phyloP scores from a whole-genome alignment of 2,888 invertebrate species.

The Himalopsyche tibetana region DNA sequence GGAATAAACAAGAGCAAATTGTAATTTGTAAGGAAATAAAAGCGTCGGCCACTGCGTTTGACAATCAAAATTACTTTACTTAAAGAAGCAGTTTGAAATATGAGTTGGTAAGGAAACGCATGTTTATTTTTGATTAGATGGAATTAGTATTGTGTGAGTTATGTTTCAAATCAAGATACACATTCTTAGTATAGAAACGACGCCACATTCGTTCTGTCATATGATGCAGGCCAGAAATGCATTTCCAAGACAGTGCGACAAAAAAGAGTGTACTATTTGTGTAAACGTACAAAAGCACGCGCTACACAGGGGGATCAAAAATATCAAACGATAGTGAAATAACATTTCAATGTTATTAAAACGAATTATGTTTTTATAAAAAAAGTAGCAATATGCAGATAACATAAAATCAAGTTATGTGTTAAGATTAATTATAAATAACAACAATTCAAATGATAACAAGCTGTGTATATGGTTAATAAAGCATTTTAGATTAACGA shows the following conservation, averaged over 20 bases:
- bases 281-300: conserved; percentile 6
- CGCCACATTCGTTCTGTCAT: conserved; percentile 25
- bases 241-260: conserved; percentile 1
- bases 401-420: too few species aligned
- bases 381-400: too few species aligned
- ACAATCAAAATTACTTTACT: conserved; percentile 3
- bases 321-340: too few species aligned
- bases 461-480: too few species aligned
- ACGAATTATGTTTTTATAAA: too few species aligned
- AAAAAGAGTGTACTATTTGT: conserved; percentile 18
- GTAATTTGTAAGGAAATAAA: conserved; percentile 13
- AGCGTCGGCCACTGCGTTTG: neutral
- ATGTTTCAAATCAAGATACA: conserved; percentile 32
- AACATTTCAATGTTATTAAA: too few species aligned
- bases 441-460: too few species aligned
- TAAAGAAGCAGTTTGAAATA: neutral
- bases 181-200: conserved; percentile 5
- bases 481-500: too few species aligned
- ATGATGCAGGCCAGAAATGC: conserved; percentile 40
- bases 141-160: conserved; percentile 14
- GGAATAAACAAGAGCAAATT: conserved; percentile 1
- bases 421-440: too few species aligned
- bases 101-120: conserved; percentile 2
- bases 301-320: neutral
- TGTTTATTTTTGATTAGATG: conserved; percentile 28